Evolutionary conservation across 2,888 invertebrate genomes (phyloP).

Genomic region (Phorcus lineatus): DNA sequence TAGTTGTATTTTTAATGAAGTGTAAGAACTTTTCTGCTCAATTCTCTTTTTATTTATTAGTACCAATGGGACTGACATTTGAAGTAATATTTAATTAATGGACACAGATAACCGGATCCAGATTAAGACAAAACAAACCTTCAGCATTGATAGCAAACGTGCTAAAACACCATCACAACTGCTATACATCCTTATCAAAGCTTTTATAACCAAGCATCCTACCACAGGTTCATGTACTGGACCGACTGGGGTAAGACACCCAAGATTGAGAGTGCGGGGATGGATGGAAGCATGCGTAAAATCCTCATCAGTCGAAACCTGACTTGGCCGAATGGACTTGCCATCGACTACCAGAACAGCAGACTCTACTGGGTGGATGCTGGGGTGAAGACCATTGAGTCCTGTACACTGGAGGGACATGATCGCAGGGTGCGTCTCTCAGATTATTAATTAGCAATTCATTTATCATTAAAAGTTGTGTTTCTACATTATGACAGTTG

Average conservation of each 20-base stretch:
- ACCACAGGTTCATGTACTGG: slow-evolving; percentile 89
- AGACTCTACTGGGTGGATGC: slow-evolving; percentile 93
- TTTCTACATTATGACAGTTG: no score
- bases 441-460: neutral
- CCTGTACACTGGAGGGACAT: slow-evolving; percentile 86
- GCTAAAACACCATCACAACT: no score
- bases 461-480: no score
- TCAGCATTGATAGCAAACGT: no score
- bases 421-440: slow-evolving; percentile 77
- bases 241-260: slow-evolving; percentile 89
- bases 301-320: slow-evolving; percentile 81
- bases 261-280: slow-evolving; percentile 89
- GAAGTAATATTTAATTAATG: no score
- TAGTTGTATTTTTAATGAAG: no score
- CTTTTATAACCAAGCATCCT: no score
- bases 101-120: no score
- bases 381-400: slow-evolving; percentile 86
- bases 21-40: no score
- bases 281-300: slow-evolving; percentile 87
- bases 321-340: slow-evolving; percentile 90
- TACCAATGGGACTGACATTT: no score
- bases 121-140: neutral
- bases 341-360: slow-evolving; percentile 83
- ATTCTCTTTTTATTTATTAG: no score
- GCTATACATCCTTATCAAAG: no score